phyloP scores from a whole-genome alignment of 2,888 invertebrate species.

The Drosophila hamatofila region DNA sequence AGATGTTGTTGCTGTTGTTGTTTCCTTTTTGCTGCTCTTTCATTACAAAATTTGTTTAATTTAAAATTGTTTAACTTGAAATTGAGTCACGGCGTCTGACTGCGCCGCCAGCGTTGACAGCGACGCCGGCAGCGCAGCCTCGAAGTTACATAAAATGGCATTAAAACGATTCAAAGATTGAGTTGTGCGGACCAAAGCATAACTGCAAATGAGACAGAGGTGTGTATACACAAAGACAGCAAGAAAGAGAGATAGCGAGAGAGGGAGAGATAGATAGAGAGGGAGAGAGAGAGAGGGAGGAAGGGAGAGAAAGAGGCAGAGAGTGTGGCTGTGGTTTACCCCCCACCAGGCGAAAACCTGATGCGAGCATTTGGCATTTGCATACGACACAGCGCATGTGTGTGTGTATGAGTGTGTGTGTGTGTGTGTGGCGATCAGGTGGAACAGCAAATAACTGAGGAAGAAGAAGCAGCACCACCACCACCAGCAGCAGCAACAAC shows the following conservation, averaged over 20 bases:
- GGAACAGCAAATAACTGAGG: conserved; percentile 31
- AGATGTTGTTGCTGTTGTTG: conserved; percentile 39
- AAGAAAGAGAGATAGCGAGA: background rate
- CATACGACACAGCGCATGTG: conserved; percentile 46
- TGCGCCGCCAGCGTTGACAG: conserved; percentile 33
- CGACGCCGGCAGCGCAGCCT: conserved; percentile 55
- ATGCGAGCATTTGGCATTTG: conserved; percentile 75
- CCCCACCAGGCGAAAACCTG: conserved; percentile 60
- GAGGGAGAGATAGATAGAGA: background rate
- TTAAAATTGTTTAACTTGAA: conserved; percentile 79
- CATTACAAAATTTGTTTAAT: conserved; percentile 80
- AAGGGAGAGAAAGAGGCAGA: background rate
- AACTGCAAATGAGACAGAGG: conserved; percentile 29
- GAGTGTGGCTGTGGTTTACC: background rate
- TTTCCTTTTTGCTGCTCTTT: conserved; percentile 66
- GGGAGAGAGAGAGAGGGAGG: background rate
- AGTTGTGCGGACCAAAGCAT: conserved; percentile 58
- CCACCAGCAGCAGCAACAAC: conserved; percentile 6
- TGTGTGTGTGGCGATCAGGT: conserved; percentile 56
- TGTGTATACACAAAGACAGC: background rate
- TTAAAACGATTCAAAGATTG: conserved; percentile 73
- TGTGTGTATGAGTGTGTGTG: conserved; percentile 25
- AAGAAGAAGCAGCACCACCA: conserved; percentile 9
- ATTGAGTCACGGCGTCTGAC: conserved; percentile 69
- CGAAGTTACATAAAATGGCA: conserved; percentile 79